Base-by-base conservation (phyloP, 2,888 invertebrate genomes). In the Elegia similella region DNA sequence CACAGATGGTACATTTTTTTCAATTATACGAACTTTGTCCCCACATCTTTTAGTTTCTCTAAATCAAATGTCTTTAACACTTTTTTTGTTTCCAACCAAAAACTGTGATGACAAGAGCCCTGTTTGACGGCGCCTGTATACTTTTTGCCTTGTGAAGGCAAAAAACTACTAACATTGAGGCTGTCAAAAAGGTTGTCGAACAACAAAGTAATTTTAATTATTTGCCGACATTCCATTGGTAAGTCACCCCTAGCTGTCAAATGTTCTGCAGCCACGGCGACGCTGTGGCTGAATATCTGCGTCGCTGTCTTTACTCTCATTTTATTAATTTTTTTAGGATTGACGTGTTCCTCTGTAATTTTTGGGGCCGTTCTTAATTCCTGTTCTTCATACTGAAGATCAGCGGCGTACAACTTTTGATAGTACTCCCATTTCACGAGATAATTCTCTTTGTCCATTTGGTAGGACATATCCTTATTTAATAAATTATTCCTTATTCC, bases 211-310 rank as follows among this genome's bases (percentile, higher is more conserved):
- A 63, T 13, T 6, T 42, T 42, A 13, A 65, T 59, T 15, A 66
- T 7, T 5, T 65, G 13, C 3, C 52, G 12, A 44, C 65, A 65
- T 44, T 65, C 65, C 38, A 30, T n/a, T 1, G 62, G 62, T 6
- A 67, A 15, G 32, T 56, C 43, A 7, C 59, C 60, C 13, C 65
- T 58, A 6, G 63, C 61, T 3, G 61, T 64, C 42, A 64, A 42
- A 52, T 66, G 64, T 32, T 65, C 62, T 17, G 70, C 55, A 0
- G 55, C 68, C 0, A 69, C 66, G 7, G 70, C 69, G 7, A 73
- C 65, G 44, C 68, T 66, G 42, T 70, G 72, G 30, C 72, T 75
- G 42, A 75, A 70, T 7, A 74, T 1, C 59, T 75, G 70, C 7
- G 69, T 57, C 1, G 70, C 70, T 2, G 53, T n/a, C 38, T 70